phyloP scores from a whole-genome alignment of 1,140 invertebrate genomes.

The Penaeus japonicus region DNA sequence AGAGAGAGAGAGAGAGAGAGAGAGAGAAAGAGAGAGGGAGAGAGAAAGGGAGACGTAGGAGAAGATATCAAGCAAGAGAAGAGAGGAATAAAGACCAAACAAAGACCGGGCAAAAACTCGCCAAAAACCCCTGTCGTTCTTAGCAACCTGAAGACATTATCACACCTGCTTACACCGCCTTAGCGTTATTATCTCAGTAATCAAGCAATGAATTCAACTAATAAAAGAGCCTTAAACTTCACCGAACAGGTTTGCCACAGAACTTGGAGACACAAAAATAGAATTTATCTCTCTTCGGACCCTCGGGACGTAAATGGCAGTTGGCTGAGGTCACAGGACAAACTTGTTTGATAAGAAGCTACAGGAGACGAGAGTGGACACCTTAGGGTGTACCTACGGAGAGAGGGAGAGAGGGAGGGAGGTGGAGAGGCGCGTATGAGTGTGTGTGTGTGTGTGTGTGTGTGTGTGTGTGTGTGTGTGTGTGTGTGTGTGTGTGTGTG shows the following conservation, averaged over 20 bases:
- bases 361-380: background rate
- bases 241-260: too few relatives aligned
- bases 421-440: background rate
- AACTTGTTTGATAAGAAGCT: background rate
- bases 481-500: constrained; percentile 8
- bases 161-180: too few relatives aligned
- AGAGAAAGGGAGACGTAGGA: background rate
- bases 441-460: background rate
- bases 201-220: too few relatives aligned
- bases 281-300: background rate
- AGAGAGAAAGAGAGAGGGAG: background rate
- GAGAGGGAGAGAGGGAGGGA: background rate
- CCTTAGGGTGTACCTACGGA: background rate
- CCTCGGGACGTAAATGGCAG: background rate
- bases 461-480: background rate
- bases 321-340: background rate
- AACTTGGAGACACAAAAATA: background rate
- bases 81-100: background rate
- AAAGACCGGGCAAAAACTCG: background rate
- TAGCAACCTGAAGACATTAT: background rate
- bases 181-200: too few relatives aligned
- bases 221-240: too few relatives aligned
- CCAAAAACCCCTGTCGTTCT: background rate
- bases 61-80: too few relatives aligned
- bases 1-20: background rate